Percentiles rank a stretch among this genome's conserved stretches.
Evolutionary conservation across 2,888 invertebrate genomes (phyloP).

Genomic region (Prosopocoilus inquinatus): DNA sequence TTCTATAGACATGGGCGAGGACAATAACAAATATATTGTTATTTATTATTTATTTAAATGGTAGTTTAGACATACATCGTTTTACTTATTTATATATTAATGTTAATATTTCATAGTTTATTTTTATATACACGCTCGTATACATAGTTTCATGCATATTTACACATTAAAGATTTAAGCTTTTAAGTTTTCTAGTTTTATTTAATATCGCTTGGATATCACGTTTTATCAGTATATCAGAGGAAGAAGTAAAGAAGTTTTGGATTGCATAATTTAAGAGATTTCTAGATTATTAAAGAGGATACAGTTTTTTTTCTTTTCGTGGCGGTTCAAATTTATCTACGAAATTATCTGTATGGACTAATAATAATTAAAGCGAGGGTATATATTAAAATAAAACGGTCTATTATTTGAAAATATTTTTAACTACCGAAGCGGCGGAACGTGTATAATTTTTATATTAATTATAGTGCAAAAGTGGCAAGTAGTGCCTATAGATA

Average conservation of each 20-base stretch:
- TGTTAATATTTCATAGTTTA: neutral
- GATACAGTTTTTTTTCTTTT: too few relatives aligned
- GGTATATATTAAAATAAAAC: conserved; percentile 19
- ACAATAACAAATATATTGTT: conserved; percentile 13
- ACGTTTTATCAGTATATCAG: too few relatives aligned
- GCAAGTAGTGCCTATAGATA: conserved; percentile 32
- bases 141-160: neutral
- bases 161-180: too few relatives aligned
- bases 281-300: too few relatives aligned
- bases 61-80: neutral
- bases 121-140: neutral
- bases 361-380: conserved; percentile 18
- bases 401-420: conserved; percentile 24
- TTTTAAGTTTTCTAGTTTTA: too few relatives aligned
- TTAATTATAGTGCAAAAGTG: conserved; percentile 34
- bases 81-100: conserved; percentile 7
- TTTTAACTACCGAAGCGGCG: conserved; percentile 20
- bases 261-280: too few relatives aligned
- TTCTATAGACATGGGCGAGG: conserved; percentile 1
- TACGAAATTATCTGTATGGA: too few relatives aligned
- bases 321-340: too few relatives aligned
- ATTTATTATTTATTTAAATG: conserved; percentile 14
- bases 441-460: conserved; percentile 33
- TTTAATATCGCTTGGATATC: too few relatives aligned
- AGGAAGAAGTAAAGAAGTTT: too few relatives aligned